Evolutionary conservation across 2,888 invertebrate species (phyloP).

Genomic region (Drosophila meridionalis): DNA sequence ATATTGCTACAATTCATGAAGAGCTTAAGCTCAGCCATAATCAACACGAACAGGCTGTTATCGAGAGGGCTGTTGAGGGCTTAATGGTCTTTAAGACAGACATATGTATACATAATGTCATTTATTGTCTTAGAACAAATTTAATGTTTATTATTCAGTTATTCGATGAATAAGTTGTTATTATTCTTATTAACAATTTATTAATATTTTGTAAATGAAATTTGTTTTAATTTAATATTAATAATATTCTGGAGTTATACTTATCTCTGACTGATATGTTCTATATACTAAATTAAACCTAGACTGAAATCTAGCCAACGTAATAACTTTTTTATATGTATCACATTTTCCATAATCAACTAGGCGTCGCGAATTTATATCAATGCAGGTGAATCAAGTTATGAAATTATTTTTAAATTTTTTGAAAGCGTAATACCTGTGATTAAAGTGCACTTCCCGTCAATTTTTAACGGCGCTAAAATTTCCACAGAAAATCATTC

Average conservation of each 20-base stretch:
- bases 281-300: not conserved
- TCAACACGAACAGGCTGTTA: constrained; percentile 1
- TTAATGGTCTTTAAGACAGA: not conserved
- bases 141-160: no score
- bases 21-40: not conserved
- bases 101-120: not conserved
- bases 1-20: not conserved
- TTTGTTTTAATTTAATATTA: not conserved
- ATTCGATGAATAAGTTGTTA: no score
- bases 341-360: not conserved
- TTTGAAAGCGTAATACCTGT: not conserved
- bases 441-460: constrained; percentile 38
- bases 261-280: not conserved
- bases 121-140: no score
- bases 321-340: not conserved
- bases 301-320: not conserved
- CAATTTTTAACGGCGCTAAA: not conserved
- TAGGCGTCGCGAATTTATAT: not conserved
- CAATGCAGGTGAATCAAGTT: not conserved
- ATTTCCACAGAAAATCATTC: constrained; percentile 9
- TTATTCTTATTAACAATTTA: no score
- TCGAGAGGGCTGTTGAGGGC: not conserved
- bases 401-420: not conserved
- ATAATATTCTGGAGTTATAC: not conserved
- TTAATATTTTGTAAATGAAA: not conserved